Evolutionary conservation across 2,797 vertebrate species (phyloP), one percentile per base, ranked within the genome.

Genomic region (Spea hammondii): DNA sequence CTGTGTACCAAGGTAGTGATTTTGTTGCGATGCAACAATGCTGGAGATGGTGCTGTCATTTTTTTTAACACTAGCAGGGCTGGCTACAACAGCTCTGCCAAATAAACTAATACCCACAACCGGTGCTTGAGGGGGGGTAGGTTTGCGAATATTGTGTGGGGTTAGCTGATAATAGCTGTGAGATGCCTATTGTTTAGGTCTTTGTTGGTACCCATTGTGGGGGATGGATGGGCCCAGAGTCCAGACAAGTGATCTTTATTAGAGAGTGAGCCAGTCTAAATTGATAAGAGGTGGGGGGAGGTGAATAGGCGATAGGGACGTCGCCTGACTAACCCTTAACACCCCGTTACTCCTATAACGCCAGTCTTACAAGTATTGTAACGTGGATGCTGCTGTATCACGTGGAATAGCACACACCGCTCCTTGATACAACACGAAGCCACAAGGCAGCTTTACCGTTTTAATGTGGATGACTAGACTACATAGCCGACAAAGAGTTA

Each of bases 141-240:
- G 2, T 32, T 32, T 32, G 32, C 32, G 32, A 32, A 32, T 32
- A 32, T 32, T 32, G 32, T 32, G 32, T 32, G 32, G 1, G 32
- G 32, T 3, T 32, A 32, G 14, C 11, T 65, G 45, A 74, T 69
- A 69, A 64, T 74, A 62, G 78, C 45, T 70, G 72, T 46, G 78
- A 6, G 59, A 62, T 70, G 71, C 0, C 68, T 62, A 76, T 80
- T 80, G 73, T 80, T 69, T 70, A 59, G 65, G 14, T 72, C 71
- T 79, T 74, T 79, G 54, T 79, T 62, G 65, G 46, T 57, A 44
- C 50, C 73, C 57, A 53, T 5, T 8, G 76, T 60, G 55, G 76
- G 54, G 44, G 69, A 68, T 57, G 70, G 65, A 68, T 53, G 64
- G 77, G 71, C 69, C 65, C 65, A 79, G 70, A 60, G 71, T 74